These are phyloP conservation scores for Scelioninae gen. 1 DNA, from an alignment of 2,888 invertebrate species.

Conservation along the genomic window DNA sequence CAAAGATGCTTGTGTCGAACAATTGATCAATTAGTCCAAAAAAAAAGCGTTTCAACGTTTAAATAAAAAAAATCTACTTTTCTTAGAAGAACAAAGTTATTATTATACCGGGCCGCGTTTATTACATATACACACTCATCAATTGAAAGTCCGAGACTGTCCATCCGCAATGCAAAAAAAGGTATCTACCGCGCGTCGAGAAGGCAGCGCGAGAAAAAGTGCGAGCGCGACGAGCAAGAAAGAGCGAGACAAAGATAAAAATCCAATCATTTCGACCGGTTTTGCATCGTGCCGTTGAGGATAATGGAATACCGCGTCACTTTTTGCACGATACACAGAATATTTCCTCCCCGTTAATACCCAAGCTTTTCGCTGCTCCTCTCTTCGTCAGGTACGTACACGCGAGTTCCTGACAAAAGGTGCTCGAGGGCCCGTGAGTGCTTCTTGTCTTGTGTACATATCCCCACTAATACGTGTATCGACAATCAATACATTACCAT, in stretches of 20 bases:
- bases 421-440: slow-evolving; percentile 61
- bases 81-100: slow-evolving; percentile 61
- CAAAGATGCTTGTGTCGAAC: slow-evolving; percentile 14
- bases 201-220: slow-evolving; percentile 68
- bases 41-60: slow-evolving; percentile 13
- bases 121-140: slow-evolving; percentile 65
- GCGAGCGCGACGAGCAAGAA: slow-evolving; percentile 61
- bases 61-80: slow-evolving; percentile 23
- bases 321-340: slow-evolving; percentile 80
- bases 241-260: slow-evolving; percentile 77
- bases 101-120: slow-evolving; percentile 60
- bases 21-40: slow-evolving; percentile 34
- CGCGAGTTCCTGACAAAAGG: slow-evolving; percentile 64
- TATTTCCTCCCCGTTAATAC: slow-evolving; percentile 80
- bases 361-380: slow-evolving; percentile 72
- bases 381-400: slow-evolving; percentile 71
- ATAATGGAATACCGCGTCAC: slow-evolving; percentile 81
- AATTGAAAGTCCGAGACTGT: slow-evolving; percentile 67
- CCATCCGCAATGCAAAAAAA: slow-evolving; percentile 66
- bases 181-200: slow-evolving; percentile 57
- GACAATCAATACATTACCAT: slow-evolving; percentile 59
- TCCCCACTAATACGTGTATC: slow-evolving; percentile 50
- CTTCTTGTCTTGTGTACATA: slow-evolving; percentile 60
- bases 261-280: slow-evolving; percentile 83
- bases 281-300: slow-evolving; percentile 80